Conservation (phyloP, 1,140 invertebrate genomes). For the Diploscapter pachys region DNA sequence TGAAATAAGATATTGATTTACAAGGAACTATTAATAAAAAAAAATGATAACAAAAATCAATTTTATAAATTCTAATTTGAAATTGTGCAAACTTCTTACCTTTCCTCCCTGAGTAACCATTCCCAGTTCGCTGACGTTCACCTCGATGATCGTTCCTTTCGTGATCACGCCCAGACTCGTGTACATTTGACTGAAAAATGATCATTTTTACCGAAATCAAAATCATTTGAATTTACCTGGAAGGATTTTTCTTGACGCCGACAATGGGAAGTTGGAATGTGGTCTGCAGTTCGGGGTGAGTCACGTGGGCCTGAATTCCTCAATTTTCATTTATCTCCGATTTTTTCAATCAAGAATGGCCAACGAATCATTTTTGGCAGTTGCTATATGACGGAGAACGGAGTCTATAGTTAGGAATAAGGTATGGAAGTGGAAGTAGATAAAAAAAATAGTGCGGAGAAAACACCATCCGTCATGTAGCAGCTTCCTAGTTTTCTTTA, state of each 20-base stretch:
- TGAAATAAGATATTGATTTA: no score
- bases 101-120: conserved; percentile 97
- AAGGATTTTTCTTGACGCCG: conserved; percentile 98
- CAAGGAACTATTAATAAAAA: no score
- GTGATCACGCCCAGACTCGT: conserved; percentile 79
- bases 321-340: no score
- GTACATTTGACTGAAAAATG: conserved; percentile 72
- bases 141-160: conserved; percentile 93
- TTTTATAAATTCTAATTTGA: not conserved
- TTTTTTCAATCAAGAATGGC: no score
- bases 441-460: not conserved
- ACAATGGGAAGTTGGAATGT: conserved; percentile 98
- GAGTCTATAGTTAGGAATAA: no score
- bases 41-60: not conserved
- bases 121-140: conserved; percentile 97
- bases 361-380: no score
- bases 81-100: conserved; percentile 45
- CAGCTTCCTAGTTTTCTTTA: not conserved
- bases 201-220: conserved; percentile 69
- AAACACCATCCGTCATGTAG: not conserved
- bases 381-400: no score
- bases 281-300: conserved; percentile 96
- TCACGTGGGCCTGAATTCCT: conserved; percentile 62
- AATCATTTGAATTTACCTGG: conserved; percentile 78
- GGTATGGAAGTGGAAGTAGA: not conserved